These are phyloP conservation scores for Napeogenes inachia DNA, from an alignment of 2,888 invertebrate species.

Conservation along the genomic window DNA sequence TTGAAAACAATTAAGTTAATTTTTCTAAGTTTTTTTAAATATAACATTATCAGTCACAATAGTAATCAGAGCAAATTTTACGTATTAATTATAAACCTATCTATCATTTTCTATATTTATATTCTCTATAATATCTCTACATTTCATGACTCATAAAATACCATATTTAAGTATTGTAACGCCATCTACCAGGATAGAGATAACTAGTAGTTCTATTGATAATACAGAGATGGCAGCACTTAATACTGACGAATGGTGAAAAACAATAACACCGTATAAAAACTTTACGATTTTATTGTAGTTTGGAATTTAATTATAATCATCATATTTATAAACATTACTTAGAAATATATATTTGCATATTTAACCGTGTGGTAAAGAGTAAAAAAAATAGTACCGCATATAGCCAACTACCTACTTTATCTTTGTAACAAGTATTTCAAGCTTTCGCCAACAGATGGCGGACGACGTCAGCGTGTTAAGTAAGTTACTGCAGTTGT, in stretches of 20 bases:
- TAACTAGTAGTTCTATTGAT: not conserved
- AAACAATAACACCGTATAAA: not conserved
- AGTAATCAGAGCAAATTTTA: not conserved
- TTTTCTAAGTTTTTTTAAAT: constrained; percentile 2
- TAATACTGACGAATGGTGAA: not conserved
- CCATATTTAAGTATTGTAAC: not conserved
- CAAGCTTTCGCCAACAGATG: not conserved
- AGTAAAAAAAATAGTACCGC: no score
- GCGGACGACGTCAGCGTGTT: not conserved
- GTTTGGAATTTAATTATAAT: no score
- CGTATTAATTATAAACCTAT: not conserved
- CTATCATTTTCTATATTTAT: not conserved
- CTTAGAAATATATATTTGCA: no score
- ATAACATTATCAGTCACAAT: constrained; percentile 5
- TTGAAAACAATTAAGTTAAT: not conserved
- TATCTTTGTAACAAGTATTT: not conserved
- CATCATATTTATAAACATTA: no score
- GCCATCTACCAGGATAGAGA: not conserved
- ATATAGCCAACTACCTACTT: no score
- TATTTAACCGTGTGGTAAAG: no score
- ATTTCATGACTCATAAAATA: not conserved
- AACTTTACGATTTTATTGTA: no score
- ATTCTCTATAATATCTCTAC: not conserved
- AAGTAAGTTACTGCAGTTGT: not conserved
- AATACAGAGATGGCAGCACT: not conserved